Conservation (phyloP, 2,113 vertebrate genomes). For the Rhineura floridana region DNA sequence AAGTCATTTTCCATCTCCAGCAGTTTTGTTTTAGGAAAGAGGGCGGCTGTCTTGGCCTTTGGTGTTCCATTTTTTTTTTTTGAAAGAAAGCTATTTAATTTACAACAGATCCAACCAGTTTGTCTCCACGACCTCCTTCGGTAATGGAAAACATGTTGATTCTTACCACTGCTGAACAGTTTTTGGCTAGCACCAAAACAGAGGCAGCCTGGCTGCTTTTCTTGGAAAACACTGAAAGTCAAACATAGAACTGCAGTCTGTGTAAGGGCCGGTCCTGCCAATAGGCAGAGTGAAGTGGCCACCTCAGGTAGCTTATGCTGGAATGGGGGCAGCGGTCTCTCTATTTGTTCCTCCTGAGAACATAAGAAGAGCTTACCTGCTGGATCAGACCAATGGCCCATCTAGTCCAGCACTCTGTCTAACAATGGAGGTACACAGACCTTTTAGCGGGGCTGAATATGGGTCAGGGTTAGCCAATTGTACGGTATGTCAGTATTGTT, state of each 20-base stretch:
- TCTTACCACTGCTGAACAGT: background rate
- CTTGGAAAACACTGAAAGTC: slow-evolving; percentile 62
- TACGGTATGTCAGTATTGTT: too few species aligned
- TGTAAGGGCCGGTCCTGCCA: background rate
- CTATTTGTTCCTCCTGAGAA: background rate
- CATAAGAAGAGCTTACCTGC: background rate
- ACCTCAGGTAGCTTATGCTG: background rate
- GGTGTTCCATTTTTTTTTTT: background rate
- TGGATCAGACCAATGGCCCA: background rate
- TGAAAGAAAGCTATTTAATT: background rate
- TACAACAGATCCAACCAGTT: background rate
- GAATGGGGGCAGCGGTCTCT: background rate
- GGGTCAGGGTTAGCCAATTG: too few species aligned
- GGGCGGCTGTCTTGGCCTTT: rapidly evolving
- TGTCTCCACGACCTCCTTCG: slow-evolving; percentile 31
- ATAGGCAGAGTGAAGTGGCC: background rate
- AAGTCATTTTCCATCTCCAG: slow-evolving; percentile 57
- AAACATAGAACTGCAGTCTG: slow-evolving; percentile 16
- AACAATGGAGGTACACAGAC: too few species aligned
- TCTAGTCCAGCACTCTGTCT: background rate
- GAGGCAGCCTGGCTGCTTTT: slow-evolving; percentile 9
- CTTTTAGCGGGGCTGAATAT: too few species aligned
- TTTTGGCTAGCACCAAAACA: slow-evolving; percentile 36
- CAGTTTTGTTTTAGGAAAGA: rapidly evolving
- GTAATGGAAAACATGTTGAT: slow-evolving; percentile 61